These are phyloP conservation scores for Ditylenchus weischeri DNA, from an alignment of 2,888 invertebrate species.

Conservation along the genomic window DNA sequence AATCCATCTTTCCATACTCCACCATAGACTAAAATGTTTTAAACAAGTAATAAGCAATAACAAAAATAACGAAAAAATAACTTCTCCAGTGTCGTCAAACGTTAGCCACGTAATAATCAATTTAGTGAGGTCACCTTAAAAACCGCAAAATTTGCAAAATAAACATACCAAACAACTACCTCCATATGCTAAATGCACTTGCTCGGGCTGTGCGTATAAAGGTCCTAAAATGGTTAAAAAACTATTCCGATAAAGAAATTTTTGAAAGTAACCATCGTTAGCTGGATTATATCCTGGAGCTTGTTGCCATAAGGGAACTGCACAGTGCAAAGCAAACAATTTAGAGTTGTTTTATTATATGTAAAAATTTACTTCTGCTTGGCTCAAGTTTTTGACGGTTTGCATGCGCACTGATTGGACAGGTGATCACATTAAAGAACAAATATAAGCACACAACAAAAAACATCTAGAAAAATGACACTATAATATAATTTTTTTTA, in stretches of 20 bases:
- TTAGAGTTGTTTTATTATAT: neutral
- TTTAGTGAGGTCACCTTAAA: constrained; percentile 35
- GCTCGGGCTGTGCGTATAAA: constrained; percentile 51
- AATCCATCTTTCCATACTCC: constrained; percentile 43
- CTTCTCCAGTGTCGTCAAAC: constrained; percentile 48
- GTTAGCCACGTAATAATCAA: constrained; percentile 53
- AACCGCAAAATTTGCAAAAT: neutral
- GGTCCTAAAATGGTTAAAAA: constrained; percentile 43
- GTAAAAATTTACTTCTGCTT: neutral
- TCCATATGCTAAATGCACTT: constrained; percentile 52
- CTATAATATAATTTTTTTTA: no score
- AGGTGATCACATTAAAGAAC: neutral
- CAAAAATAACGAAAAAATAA: neutral
- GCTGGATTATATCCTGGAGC: neutral
- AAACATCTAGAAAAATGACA: no score
- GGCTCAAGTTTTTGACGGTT: constrained; percentile 3
- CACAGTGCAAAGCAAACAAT: neutral
- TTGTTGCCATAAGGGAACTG: neutral
- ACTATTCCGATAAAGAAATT: neutral
- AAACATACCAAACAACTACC: constrained; percentile 26
- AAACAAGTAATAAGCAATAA: no score
- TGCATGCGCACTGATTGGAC: neutral
- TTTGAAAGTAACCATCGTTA: neutral
- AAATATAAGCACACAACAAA: no score
- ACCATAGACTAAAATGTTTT: constrained; percentile 35